Base-by-base conservation (phyloP, 2,888 invertebrate species). In the Diplolepis rosae region DNA sequence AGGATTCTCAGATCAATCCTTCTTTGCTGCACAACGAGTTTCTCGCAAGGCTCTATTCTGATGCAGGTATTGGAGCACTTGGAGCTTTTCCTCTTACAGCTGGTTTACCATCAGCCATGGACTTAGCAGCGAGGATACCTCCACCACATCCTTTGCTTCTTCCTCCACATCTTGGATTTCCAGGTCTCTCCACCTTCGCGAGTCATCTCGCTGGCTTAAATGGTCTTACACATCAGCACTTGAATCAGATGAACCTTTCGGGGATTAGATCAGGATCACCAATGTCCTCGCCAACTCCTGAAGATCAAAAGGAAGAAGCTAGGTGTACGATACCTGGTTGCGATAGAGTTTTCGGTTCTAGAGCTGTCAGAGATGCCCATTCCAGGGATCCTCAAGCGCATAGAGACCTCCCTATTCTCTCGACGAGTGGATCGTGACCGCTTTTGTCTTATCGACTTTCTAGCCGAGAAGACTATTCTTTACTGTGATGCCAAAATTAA, bases 321-420 rank as follows among this genome's bases (percentile, higher is more conserved):
- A 91, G 92, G 75, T 95, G 95, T 89, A 93, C 93, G n/a, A 90
- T 94, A 65, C 92, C 91, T 71, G 95, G 95, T 13, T 95, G 95
- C 89, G 93, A 92, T 65, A 93, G 94, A 80, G 93, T 94, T 61
- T 96, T 95, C 89, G 93, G 94, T 73, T 95, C 95, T 11, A 91
- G 94, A 79, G 94, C 95, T 76, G 93, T 94, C 78, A 91, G 95
- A 74, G 95, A 95, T 85, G 91, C 93, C 65, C 95, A 95, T 88
- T 92, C 93, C 72, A 83, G 88, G 28, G 88, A 88, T 75, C 88
- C 85, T 0, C 88, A 87, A 73, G 88, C 88, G 11, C 88, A 88
- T 66, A 79, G 88, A 65, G 87, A 88, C 51, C 75, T 85, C 30
- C 75, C 84, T 66, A 78, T 83, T 61, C 74, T 87, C 42, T 84